Evolutionary conservation across 2,113 vertebrate genomes (phyloP).

Genomic region (Speoplatyrhinus poulsoni): DNA sequence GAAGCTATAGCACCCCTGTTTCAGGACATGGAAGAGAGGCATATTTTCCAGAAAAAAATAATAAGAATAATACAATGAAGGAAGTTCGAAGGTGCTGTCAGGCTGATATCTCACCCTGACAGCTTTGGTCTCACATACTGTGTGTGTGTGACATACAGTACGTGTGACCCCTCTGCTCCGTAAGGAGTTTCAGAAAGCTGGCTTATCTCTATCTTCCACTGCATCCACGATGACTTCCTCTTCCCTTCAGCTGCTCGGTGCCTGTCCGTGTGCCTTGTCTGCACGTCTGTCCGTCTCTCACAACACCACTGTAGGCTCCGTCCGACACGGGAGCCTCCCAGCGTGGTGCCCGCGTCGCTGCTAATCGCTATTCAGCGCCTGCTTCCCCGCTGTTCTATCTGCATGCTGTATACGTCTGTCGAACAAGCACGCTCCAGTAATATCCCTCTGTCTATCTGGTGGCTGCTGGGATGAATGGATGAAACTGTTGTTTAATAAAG

Average conservation of each 20-base stretch:
- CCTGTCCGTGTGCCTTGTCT: conserved; percentile 18
- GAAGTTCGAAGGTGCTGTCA: too few species aligned
- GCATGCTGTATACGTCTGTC: conserved; percentile 10
- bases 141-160: too few species aligned
- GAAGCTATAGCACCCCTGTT: too few species aligned
- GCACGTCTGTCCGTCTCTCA: conserved; percentile 31
- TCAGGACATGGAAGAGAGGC: too few species aligned
- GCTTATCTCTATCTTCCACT: conserved; percentile 55
- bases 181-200: conserved; percentile 59
- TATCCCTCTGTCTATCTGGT: too few species aligned
- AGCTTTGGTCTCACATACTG: not conserved
- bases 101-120: not conserved
- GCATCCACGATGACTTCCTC: conserved; percentile 49
- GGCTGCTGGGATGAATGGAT: too few species aligned
- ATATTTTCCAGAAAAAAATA: too few species aligned
- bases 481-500: conserved; percentile 25
- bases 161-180: conserved; percentile 8
- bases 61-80: too few species aligned
- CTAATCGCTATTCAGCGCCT: conserved; percentile 26
- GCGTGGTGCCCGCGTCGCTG: conserved; percentile 29
- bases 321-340: conserved; percentile 6
- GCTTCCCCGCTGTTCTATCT: conserved; percentile 39
- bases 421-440: too few species aligned
- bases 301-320: conserved; percentile 28
- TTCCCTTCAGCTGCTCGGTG: conserved; percentile 15